Evolutionary conservation across 2,113 vertebrate species (phyloP), one percentile per base, ranked within the genome.

Genomic region (Phalacrocorax brasilianus): DNA sequence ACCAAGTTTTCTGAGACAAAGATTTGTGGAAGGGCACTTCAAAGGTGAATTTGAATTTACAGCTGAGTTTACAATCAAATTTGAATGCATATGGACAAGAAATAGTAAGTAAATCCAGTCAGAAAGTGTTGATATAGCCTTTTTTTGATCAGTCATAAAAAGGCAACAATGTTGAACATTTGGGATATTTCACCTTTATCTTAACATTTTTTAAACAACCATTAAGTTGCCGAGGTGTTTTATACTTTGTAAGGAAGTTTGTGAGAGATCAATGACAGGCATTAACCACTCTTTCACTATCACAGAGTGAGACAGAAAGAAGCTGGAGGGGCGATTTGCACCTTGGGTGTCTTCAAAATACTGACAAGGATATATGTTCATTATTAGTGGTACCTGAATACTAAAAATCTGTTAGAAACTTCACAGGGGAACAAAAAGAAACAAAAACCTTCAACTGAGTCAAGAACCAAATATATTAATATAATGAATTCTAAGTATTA

Each of bases 381-480:
- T 92, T 81, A 71, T 19, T 73, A 35, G 20, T 30, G n/a, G 6
- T 14, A 53, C 17, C 11, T 38, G 24, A 90, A 74, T 49, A 59
- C 2, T 21, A 49, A 88, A 78, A 71, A 58, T 63, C 32, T 88
- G 8, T 26, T 88, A 68, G 67, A 78, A 88, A 8, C 5, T 65
- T 45, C 61, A 24, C 1, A 6, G 9, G 3, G 3, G 35, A 84
- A 26, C 0, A 53, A 50, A 21, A 6, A 8, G 3, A 6, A 50
- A 33, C 32, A 56, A 62, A 70, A 4, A 5, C 0, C 1, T 76
- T 80, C 4, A 16, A 4, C 72, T 91, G 13, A 55, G 18, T 44
- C 14, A 65, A 87, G 59, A 44, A 61, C 4, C 8, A 83, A 85
- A 44, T 42, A 47, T 8, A 45, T 68, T 66, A 23, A 44, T n/a